Base-by-base conservation (phyloP, 2,113 vertebrate genomes). In the Pelecanoides urinatrix region DNA sequence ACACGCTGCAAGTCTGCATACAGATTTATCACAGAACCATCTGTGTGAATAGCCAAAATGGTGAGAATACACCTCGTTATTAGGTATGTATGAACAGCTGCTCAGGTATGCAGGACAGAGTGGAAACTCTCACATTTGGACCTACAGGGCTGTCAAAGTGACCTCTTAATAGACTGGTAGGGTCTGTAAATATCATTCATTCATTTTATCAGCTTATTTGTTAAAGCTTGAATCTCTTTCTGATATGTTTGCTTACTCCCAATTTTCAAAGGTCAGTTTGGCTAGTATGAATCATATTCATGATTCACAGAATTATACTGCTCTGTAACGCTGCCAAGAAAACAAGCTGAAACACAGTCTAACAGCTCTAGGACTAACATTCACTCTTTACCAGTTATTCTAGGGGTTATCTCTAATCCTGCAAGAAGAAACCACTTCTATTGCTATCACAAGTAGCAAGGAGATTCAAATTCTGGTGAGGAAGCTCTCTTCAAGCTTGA, bases 211-310 rank as follows among this genome's bases (percentile, higher is more conserved):
- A 71, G 58, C 44, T 91, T 93, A 93, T 95, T 92, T 92, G n/a
- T 86, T 80, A 86, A 58, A 91, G 77, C 71, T 81, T 53, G 45
- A 80, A 85, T 96, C 45, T 92, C 65, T 72, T 93, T 96, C 83
- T 95, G 85, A 73, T 95, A 8, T 88, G 81, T 96, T 94, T 94
- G 67, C 88, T 84, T 92, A 87, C 84, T 93, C 56, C 53, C 74
- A 82, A 49, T 95, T 97, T 94, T 86, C 86, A 96, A 96, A 97
- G 96, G 95, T 97, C 56, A 82, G 81, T 93, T 97, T 97, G 95
- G 94, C 94, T 95, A 92, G 96, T 72, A 80, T 81, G 95, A 98
- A 90, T 95, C 58, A 61, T 91, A 87, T 75, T 94, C 59, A 40
- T 73, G 76, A 92, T 59, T 89, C 84, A 77, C 73, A 76, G 84